These are phyloP conservation scores for Ctenomys sociabilis DNA, from an alignment of 2,113 vertebrate genomes.

Conservation along the genomic window DNA sequence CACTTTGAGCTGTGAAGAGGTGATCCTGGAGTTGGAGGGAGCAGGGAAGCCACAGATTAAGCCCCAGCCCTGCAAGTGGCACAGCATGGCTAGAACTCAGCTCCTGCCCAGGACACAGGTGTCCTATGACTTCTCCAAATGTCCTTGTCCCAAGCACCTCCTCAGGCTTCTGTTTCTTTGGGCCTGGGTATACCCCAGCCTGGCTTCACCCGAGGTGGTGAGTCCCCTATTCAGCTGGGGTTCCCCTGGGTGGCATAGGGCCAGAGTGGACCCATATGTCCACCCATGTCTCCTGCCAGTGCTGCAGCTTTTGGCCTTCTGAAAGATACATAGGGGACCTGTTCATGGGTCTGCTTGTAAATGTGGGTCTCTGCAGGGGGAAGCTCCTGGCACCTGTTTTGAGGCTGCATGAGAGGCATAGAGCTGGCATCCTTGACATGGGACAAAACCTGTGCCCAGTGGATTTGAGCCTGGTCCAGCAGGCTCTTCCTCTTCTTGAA, in stretches of 20 bases:
- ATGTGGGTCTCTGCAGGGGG: not conserved
- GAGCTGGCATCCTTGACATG: no score
- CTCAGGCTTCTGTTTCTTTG: not conserved
- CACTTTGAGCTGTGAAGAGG: not conserved
- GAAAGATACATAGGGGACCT: not conserved
- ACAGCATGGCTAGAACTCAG: not conserved
- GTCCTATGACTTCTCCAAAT: not conserved
- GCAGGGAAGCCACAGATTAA: not conserved
- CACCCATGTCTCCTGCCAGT: not conserved
- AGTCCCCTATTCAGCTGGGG: fast-evolving
- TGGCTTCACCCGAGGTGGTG: not conserved
- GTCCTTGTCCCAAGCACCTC: not conserved
- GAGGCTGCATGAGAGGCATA: not conserved
- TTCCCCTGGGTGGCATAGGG: not conserved
- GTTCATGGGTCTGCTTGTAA: not conserved
- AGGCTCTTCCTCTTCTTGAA: not conserved
- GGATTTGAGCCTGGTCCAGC: fast-evolving
- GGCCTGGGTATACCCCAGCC: not conserved
- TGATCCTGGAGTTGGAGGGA: not conserved
- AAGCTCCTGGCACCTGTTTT: not conserved
- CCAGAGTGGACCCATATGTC: not conserved
- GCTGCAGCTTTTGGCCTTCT: not conserved
- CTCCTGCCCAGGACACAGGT: not conserved
- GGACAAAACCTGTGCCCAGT: not conserved
- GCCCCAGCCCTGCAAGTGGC: not conserved